A percentile compares a stretch with the other conserved stretches of the same genome.
These are phyloP conservation scores for Lycia hirtaria DNA, from an alignment of 2,888 invertebrate species.

Conservation along the genomic window DNA sequence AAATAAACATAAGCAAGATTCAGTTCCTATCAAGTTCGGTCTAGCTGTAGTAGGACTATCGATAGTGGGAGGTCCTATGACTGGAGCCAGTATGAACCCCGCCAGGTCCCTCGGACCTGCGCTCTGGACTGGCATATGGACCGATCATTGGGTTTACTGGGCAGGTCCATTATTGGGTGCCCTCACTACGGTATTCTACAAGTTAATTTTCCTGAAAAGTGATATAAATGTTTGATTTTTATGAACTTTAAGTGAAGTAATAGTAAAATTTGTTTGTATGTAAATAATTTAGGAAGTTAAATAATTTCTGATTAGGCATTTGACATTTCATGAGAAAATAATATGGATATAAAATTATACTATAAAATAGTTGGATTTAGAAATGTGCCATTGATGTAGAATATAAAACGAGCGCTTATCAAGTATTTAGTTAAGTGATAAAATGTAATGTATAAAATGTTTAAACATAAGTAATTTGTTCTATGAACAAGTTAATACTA, in stretches of 20 bases:
- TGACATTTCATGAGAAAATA: no score
- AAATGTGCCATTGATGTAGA: no score
- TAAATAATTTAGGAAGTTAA: no score
- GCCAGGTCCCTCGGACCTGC: slow-evolving; percentile 90
- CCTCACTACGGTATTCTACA: slow-evolving; percentile 62
- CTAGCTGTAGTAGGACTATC: slow-evolving; percentile 88
- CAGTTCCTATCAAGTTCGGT: slow-evolving; percentile 88
- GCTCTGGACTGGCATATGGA: slow-evolving; percentile 88
- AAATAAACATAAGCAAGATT: slow-evolving; percentile 87
- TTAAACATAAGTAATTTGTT: no score
- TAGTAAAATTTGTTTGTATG: no score
- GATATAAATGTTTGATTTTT: neutral
- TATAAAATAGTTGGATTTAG: no score
- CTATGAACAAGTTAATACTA: slow-evolving; percentile 7
- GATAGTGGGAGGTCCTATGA: slow-evolving; percentile 88
- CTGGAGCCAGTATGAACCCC: slow-evolving; percentile 90
- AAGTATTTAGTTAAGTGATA: no score
- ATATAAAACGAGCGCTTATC: no score
- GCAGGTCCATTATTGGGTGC: slow-evolving; percentile 83
- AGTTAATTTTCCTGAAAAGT: slow-evolving; percentile 55
- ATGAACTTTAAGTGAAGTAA: no score
- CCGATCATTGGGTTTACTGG: slow-evolving; percentile 90
- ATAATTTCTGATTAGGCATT: no score
- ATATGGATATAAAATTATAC: no score
- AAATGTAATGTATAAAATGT: no score